A percentile compares a stretch with the other conserved stretches of the same genome.
These are phyloP conservation scores for Junonia oenone DNA, from an alignment of 2,888 invertebrate genomes.

Conservation along the genomic window DNA sequence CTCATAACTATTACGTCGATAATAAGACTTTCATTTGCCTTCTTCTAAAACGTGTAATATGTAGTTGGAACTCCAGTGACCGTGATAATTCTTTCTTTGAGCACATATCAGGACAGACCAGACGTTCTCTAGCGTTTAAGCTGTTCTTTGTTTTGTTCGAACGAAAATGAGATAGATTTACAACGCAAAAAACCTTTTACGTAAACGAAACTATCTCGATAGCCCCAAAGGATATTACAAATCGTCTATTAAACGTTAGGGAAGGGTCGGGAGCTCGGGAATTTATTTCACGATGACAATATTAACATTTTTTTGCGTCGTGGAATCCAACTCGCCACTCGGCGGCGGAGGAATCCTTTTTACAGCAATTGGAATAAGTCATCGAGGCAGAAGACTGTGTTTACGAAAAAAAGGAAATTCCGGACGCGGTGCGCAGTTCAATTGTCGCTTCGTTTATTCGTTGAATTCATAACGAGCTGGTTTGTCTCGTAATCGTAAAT, in stretches of 20 bases:
- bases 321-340: slow-evolving; percentile 12
- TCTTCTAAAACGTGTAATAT: background rate
- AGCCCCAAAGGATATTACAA: background rate
- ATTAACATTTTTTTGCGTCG: slow-evolving; percentile 20
- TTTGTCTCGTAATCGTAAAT: slow-evolving; percentile 20
- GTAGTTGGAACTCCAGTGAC: background rate
- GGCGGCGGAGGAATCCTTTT: slow-evolving; percentile 18
- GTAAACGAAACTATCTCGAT: background rate
- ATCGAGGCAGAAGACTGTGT: slow-evolving; percentile 26
- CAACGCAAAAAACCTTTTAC: background rate
- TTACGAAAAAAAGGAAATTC: slow-evolving; percentile 20
- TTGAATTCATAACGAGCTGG: slow-evolving; percentile 35
- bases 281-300: slow-evolving; percentile 16
- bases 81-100: background rate
- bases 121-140: background rate
- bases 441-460: slow-evolving; percentile 25
- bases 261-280: slow-evolving; percentile 9
- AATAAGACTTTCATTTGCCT: background rate
- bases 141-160: background rate
- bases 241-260: background rate
- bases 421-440: slow-evolving; percentile 12
- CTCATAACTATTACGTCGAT: no score
- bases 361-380: slow-evolving; percentile 23
- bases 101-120: background rate
- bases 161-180: background rate